phyloP scores from a whole-genome alignment of 2,888 invertebrate genomes.

The Leptinotarsa peninsularis region DNA sequence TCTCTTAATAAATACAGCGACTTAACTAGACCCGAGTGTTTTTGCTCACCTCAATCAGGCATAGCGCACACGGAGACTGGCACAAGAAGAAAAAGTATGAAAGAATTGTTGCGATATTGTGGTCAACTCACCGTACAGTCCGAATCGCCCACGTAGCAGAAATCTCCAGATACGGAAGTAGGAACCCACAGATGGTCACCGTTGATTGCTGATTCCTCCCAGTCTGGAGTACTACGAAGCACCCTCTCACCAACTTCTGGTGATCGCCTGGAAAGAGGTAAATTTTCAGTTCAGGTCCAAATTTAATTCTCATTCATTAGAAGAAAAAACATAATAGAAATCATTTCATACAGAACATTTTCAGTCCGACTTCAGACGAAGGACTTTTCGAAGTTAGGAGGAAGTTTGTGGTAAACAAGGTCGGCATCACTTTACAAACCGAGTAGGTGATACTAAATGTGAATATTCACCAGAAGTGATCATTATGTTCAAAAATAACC shows the following conservation, averaged over 20 bases:
- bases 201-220: slow-evolving; percentile 87
- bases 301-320: too few relatives aligned
- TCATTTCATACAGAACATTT: too few relatives aligned
- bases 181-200: slow-evolving; percentile 95
- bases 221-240: slow-evolving; percentile 86
- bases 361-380: too few relatives aligned
- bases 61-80: slow-evolving; percentile 10
- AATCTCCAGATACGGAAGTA: slow-evolving; percentile 91
- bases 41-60: slow-evolving; percentile 2
- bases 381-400: too few relatives aligned
- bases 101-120: background rate
- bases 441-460: too few relatives aligned
- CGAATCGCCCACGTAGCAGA: slow-evolving; percentile 90
- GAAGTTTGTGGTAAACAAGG: too few relatives aligned
- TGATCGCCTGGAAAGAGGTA: slow-evolving; percentile 65
- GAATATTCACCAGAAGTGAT: too few relatives aligned
- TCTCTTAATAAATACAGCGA: too few relatives aligned
- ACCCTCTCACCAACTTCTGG: slow-evolving; percentile 68
- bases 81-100: background rate
- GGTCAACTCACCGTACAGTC: slow-evolving; percentile 82
- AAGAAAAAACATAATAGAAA: too few relatives aligned
- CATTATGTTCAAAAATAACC: too few relatives aligned
- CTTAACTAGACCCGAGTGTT: background rate
- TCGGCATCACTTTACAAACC: too few relatives aligned
- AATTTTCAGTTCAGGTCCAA: too few relatives aligned